A percentile compares a stretch with the other conserved stretches of the same genome.
These are phyloP conservation scores for Brachyopa scutellaris DNA, from an alignment of 2,888 invertebrate species.

Conservation along the genomic window DNA sequence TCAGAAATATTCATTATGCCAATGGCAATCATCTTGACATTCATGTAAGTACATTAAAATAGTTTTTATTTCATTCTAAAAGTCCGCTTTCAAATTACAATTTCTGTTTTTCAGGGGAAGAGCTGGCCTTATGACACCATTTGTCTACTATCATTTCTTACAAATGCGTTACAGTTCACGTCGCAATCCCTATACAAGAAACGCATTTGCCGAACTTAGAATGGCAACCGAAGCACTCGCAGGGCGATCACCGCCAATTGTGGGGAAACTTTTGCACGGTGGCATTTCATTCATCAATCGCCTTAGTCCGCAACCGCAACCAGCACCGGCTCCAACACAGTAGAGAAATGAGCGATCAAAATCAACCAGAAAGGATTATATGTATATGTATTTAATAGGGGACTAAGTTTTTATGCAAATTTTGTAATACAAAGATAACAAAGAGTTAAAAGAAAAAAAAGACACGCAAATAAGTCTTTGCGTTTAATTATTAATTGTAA, in stretches of 20 bases:
- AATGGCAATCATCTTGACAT: constrained; percentile 88
- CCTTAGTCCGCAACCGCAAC: constrained; percentile 87
- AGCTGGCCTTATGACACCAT: constrained; percentile 94
- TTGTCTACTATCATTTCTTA: constrained; percentile 98
- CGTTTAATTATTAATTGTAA: constrained; percentile 33
- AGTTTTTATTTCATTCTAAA: constrained; percentile 6
- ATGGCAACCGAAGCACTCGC: constrained; percentile 87
- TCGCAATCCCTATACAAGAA: constrained; percentile 97
- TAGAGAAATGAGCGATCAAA: constrained; percentile 26
- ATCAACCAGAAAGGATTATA: constrained; percentile 10
- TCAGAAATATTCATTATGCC: constrained; percentile 97
- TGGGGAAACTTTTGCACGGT: constrained; percentile 84
- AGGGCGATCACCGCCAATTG: constrained; percentile 86
- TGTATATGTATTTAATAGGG: constrained; percentile 49
- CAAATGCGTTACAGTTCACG: constrained; percentile 95
- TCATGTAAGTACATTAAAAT: constrained; percentile 87
- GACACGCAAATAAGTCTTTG: constrained; percentile 27
- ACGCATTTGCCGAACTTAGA: constrained; percentile 94
- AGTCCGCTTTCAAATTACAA: constrained; percentile 14
- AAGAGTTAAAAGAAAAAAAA: constrained; percentile 12
- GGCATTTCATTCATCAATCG: constrained; percentile 88
- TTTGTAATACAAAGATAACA: constrained; percentile 57
- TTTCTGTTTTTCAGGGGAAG: constrained; percentile 87
- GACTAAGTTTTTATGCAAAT: constrained; percentile 59
- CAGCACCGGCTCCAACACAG: constrained; percentile 75